Conservation (phyloP, 2,113 vertebrate species). For the Onychorhynchus coronatus region DNA sequence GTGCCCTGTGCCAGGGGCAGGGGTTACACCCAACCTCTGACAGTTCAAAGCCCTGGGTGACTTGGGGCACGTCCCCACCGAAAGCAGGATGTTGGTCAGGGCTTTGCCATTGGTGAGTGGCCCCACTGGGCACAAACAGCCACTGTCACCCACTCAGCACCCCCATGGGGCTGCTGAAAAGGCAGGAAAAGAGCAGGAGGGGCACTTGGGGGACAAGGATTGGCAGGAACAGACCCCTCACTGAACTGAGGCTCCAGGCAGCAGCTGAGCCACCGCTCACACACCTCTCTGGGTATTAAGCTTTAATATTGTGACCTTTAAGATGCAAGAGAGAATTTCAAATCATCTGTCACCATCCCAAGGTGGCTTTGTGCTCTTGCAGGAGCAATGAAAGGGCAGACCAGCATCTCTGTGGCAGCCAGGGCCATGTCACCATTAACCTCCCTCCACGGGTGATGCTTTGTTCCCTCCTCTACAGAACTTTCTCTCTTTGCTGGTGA, state of each 20-base stretch:
- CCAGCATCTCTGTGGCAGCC: not conserved
- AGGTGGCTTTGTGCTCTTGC: not conserved
- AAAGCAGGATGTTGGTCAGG: fast-evolving
- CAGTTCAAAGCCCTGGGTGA: not conserved
- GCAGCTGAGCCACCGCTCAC: not conserved
- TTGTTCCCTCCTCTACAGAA: not conserved
- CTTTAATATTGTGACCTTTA: not conserved
- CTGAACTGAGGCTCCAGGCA: not conserved
- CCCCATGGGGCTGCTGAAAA: not conserved
- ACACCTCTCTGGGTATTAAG: not conserved
- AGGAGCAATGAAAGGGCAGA: not conserved
- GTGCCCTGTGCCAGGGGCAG: not conserved
- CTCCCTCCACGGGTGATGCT: fast-evolving
- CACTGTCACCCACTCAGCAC: not conserved
- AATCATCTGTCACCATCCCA: not conserved
- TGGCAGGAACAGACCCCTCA: not conserved
- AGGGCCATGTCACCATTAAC: not conserved
- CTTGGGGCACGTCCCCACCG: fast-evolving
- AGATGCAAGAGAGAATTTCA: not conserved
- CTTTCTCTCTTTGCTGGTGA: not conserved
- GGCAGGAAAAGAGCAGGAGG: not conserved
- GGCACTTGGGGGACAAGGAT: not conserved
- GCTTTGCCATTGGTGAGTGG: fast-evolving
- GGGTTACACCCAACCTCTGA: fast-evolving
- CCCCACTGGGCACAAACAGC: not conserved